phyloP scores from a whole-genome alignment of 2,797 vertebrate species.

The Octomys mimax region DNA sequence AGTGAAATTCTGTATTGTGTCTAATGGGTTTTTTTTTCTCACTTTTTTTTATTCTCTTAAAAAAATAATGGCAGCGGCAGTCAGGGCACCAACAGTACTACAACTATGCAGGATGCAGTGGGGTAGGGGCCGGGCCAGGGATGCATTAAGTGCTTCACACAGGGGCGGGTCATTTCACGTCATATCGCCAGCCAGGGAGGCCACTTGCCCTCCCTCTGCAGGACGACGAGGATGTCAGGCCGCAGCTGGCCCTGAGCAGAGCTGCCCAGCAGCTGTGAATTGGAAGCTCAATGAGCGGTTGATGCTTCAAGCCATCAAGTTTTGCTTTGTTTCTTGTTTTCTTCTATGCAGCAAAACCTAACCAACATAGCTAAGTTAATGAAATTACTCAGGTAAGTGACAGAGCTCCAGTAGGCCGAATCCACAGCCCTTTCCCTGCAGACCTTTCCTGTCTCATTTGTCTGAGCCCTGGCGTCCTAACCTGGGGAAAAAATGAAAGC shows the following conservation, averaged over 20 bases:
- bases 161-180: background rate
- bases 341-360: background rate
- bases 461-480: background rate
- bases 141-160: fast-evolving
- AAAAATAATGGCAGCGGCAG: background rate
- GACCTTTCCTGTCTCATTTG: fast-evolving
- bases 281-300: background rate
- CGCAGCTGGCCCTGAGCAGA: background rate
- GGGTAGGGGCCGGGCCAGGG: background rate
- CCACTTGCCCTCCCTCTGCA: background rate
- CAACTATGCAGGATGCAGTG: background rate
- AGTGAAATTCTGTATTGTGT: too few species aligned
- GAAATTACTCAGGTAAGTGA: background rate
- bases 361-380: background rate
- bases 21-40: too few species aligned
- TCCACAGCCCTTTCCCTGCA: background rate
- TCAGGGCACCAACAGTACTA: fast-evolving
- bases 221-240: too few species aligned
- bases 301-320: background rate
- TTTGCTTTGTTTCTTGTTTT: background rate
- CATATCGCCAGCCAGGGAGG: background rate
- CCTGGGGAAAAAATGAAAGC: background rate
- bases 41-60: too few species aligned
- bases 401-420: background rate
- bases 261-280: background rate